phyloP scores from a whole-genome alignment of 2,797 vertebrate species.

The Steatocranus sp. region DNA sequence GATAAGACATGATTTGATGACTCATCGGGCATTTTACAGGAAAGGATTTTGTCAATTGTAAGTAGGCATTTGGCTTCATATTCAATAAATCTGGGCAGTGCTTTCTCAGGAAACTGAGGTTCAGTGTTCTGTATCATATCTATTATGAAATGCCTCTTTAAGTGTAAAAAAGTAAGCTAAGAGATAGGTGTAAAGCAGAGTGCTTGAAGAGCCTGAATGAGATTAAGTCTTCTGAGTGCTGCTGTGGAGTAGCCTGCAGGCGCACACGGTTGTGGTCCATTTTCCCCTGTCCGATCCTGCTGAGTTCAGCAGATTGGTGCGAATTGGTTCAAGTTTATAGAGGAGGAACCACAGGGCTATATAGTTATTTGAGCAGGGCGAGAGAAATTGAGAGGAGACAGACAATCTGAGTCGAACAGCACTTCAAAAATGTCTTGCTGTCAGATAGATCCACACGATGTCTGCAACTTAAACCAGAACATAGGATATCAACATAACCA shows the following conservation, averaged over 20 bases:
- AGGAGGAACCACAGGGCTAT: slow-evolving; percentile 18
- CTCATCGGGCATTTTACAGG: slow-evolving; percentile 13
- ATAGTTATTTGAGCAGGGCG: slow-evolving; percentile 28
- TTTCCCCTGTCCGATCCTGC: slow-evolving; percentile 41
- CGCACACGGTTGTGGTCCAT: slow-evolving; percentile 31
- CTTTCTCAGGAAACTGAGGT: not conserved
- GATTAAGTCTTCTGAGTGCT: slow-evolving; percentile 21
- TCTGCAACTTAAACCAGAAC: not conserved
- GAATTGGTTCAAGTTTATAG: slow-evolving; percentile 54
- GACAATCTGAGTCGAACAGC: slow-evolving; percentile 3
- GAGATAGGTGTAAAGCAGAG: not conserved
- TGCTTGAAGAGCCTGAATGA: slow-evolving; percentile 26
- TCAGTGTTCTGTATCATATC: not conserved
- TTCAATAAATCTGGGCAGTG: not conserved
- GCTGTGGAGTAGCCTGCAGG: slow-evolving; percentile 31
- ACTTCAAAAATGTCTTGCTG: not conserved
- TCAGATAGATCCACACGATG: not conserved
- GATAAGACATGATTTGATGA: slow-evolving; percentile 7
- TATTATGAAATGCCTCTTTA: not conserved
- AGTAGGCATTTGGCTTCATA: slow-evolving; percentile 20
- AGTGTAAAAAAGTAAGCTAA: not conserved
- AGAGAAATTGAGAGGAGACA: slow-evolving; percentile 18
- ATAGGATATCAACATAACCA: not conserved
- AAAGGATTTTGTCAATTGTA: slow-evolving; percentile 5
- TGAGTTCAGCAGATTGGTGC: slow-evolving; percentile 57